phyloP scores from a whole-genome alignment of 1,140 invertebrate species.

The Temnothorax nylanderi region DNA sequence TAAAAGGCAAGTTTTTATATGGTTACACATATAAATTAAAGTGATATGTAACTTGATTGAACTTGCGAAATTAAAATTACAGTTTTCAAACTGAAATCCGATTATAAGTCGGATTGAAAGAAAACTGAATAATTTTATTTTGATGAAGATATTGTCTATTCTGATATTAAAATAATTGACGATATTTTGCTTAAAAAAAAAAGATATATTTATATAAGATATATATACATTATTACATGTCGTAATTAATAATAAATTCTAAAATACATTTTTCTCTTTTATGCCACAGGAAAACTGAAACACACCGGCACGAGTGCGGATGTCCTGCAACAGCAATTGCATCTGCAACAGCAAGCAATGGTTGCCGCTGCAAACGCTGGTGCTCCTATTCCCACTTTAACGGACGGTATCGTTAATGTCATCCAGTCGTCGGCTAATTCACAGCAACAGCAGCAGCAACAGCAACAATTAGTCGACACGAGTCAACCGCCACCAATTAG shows the following conservation, averaged over 20 bases:
- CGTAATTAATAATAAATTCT: not conserved
- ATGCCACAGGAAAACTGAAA: constrained; percentile 81
- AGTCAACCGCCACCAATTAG: constrained; percentile 88
- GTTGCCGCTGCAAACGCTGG: constrained; percentile 66
- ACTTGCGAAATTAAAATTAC: constrained; percentile 69
- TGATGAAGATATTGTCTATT: not conserved
- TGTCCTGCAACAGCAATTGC: constrained; percentile 70
- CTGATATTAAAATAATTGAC: not conserved
- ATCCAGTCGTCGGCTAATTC: constrained; percentile 73
- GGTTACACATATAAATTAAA: constrained; percentile 38
- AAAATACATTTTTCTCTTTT: constrained; percentile 37
- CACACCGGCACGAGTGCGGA: constrained; percentile 76
- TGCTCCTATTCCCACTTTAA: constrained; percentile 73
- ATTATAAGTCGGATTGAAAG: constrained; percentile 48
- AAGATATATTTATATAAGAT: not conserved
- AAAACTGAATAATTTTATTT: constrained; percentile 54
- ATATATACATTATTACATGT: not conserved
- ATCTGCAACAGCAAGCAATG: constrained; percentile 33
- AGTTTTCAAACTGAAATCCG: constrained; percentile 16
- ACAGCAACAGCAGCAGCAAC: constrained; percentile 75
- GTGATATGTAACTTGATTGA: constrained; percentile 56
- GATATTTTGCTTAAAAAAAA: not conserved
- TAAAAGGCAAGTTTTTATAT: constrained; percentile 69
- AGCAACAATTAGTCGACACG: constrained; percentile 86
- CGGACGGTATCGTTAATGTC: constrained; percentile 80